Evolutionary conservation across 2,888 invertebrate genomes (phyloP), one percentile per base, ranked within the genome.

Genomic region (Apamea epomidion): DNA sequence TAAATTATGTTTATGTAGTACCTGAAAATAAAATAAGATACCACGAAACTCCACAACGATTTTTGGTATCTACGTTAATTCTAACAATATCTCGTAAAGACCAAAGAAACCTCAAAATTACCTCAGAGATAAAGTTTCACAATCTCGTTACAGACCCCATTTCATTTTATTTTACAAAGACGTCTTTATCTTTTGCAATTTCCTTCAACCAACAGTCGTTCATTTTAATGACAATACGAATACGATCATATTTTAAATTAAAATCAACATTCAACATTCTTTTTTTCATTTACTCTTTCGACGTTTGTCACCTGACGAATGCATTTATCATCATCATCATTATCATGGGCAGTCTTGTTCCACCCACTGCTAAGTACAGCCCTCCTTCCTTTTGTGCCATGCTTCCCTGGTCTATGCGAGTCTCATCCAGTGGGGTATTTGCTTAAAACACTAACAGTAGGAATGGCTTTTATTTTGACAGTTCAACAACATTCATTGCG

Each of bases 131-230:
- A 70, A 71, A 60, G 37, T 65, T 76, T 67, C 69, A 42, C 74
- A 78, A 78, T 86, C 65, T 76, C 76, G 70, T 88, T 80, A 78
- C 65, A 80, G 32, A 62, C 6, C 32, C n/a, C 42, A 70, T 83
- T 80, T 37, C 67, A 83, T 76, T 86, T 88, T 78, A 60, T 48
- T 78, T 76, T 60, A 76, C 51, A 64, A 54, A 74, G 58, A 72
- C 68, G 5, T 58, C 54, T 75, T 86, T 80, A 71, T 77, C 76
- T 70, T 65, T 75, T 37, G 21, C 62, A 74, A 77, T 79, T 83
- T 78, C 64, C 37, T 86, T 76, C 16, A 69, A 37, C 67, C 58
- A 74, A 68, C 58, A 64, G 58, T 54, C 62, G 54, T 76, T 77
- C 1, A 76, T 32, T 73, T 68, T 54, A 81, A 71, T 73, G 29